These are phyloP conservation scores for Calephelis nemesis DNA, from an alignment of 1,140 invertebrate species.

Conservation along the genomic window DNA sequence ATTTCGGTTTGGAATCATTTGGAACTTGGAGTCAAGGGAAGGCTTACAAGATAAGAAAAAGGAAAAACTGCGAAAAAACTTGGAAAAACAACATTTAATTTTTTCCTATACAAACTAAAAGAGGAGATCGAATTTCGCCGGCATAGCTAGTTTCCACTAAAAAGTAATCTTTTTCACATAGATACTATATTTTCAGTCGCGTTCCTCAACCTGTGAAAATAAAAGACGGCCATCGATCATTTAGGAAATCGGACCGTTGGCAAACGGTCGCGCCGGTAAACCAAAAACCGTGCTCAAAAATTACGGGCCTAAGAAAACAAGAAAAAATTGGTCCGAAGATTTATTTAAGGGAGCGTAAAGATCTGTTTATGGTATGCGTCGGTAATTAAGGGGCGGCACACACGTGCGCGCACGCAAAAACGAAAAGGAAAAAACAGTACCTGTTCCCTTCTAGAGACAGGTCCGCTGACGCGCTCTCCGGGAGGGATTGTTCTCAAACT, in stretches of 20 bases:
- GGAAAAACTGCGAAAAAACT: too few relatives aligned
- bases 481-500: slow-evolving; percentile 53
- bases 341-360: slow-evolving; percentile 79
- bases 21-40: too few relatives aligned
- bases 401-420: slow-evolving; percentile 72
- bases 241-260: slow-evolving; percentile 38
- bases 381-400: slow-evolving; percentile 72
- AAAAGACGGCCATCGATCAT: slow-evolving; percentile 69
- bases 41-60: too few relatives aligned
- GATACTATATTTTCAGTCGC: slow-evolving; percentile 39
- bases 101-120: too few relatives aligned
- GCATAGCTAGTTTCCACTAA: neutral
- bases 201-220: slow-evolving; percentile 63
- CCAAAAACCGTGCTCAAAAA: slow-evolving; percentile 57
- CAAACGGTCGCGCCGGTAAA: slow-evolving; percentile 48
- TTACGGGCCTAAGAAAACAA: slow-evolving; percentile 73
- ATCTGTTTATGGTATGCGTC: slow-evolving; percentile 78
- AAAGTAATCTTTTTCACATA: slow-evolving; percentile 30
- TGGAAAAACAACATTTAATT: too few relatives aligned
- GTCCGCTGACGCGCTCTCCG: slow-evolving; percentile 65
- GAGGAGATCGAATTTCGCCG: too few relatives aligned
- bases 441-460: slow-evolving; percentile 70
- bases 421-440: slow-evolving; percentile 67
- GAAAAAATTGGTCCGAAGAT: slow-evolving; percentile 67
- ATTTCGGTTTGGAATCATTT: too few relatives aligned